Base-by-base conservation (phyloP, 1,140 invertebrate genomes). In the Aphelinus atriplicis region DNA sequence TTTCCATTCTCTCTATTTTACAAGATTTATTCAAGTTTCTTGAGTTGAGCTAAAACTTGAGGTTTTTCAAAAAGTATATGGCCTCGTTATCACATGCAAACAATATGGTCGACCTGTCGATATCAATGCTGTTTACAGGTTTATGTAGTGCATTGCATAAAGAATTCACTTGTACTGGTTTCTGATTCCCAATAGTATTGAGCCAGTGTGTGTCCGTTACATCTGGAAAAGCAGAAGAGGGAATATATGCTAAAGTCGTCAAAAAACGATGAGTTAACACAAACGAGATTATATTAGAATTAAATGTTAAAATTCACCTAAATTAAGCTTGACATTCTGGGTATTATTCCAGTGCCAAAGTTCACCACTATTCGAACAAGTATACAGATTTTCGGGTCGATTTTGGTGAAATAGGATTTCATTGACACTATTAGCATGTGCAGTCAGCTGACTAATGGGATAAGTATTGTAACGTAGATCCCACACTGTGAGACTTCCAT, bases 61-160 rank as follows among this genome's bases (percentile, higher is more conserved):
- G 84, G 86, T 93, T 92, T 84, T 91, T 92, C 9, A 95, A 90
- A 64, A 94, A 85, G 87, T 95, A 95, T 76, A 95, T 85, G 55
- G 94, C 94, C 88, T 96, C 95, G 84, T 94, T 94, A 83, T 96
- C 95, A 77, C 93, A 92, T 47, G 94, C 93, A 88, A 93, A 95
- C 3, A 96, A 79, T 48, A 96, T 84, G 60, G 90, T 92, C 56
- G 90, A 90, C 78, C 90, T 90, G 78, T 93, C 90, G 57, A 95
- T 90, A 85, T 96, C 93, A 50, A 97, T 88, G 69, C 91, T 93
- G 79, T 96, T 97, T 51, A 96, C 90, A 1, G 95, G 88, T 81
- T 94, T 93, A 68, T 92, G 91, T 75, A 94, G 86, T 56, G 90
- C 86, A 2, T 91, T 89, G 84, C 95, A 92, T 2, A 96, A 81